Base-by-base conservation (phyloP, 2,888 invertebrate species). In the Diplazon laetatorius region DNA sequence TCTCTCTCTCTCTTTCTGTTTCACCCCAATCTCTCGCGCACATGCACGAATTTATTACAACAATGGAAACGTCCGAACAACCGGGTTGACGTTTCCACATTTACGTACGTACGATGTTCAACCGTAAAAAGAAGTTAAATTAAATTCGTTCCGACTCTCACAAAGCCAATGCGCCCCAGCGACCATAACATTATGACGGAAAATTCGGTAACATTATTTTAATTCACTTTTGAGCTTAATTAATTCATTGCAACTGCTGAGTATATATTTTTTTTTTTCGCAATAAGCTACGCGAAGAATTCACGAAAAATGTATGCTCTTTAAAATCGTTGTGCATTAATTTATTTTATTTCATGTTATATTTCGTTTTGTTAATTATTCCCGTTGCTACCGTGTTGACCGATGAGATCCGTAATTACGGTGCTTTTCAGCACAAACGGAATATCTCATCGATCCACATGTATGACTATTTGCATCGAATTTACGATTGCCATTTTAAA, bases 1-100 rank as follows among this genome's bases (percentile, higher is more conserved):
- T 30, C 30, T 30, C 30, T 30, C 30, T 30, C 30, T 30, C 30
- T 6, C 6, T 30, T 30, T 2, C 30, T 2, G 30, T 30, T 6
- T 30, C n/a, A n/a, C n/a, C n/a, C 6, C 30, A 30, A 2, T 6
- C 20, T 37, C 48, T 78, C 60, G 74, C 46, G 70, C 39, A 52
- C 46, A 63, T 59, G 35, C 59, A 25, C 22, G 59, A 78, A 78
- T 78, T 78, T 66, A 69, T 78, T 52, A 70, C 52, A 65, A 57
- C 69, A 60, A 63, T 66, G 65, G 50, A 25, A 60, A 65, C n/a
- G 48, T 59, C 48, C 37, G 20, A 55, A 55, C 55, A 14, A 14
- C 35, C 16, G 18, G n/a, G 37, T 63, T 44, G 52, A 55, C 46
- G 55, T 59, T 22, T 14, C 20, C 39, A 63, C 18, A 60, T 55